Evolutionary conservation across 1,140 invertebrate genomes (phyloP), one percentile per base, ranked within the genome.

Genomic region (Heliconius hermathena): DNA sequence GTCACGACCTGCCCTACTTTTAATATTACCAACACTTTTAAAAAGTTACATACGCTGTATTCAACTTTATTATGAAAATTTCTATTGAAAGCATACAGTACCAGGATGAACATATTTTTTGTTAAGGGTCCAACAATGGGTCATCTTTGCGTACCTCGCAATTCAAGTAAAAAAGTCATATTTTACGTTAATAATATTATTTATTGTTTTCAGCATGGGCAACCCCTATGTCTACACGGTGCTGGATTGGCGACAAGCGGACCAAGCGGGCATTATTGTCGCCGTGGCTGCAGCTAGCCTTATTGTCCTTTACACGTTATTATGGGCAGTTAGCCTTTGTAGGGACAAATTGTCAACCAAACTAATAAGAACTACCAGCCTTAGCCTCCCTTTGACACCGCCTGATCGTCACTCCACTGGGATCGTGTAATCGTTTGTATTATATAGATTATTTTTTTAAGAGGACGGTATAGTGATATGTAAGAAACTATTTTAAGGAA

Each of bases 211-310:
- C 88, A 96, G 96, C 80, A 85, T 94, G 11, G 96, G 96, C 0
- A 90, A 95, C 16, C 95, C 94, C 0, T 97, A 95, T 82, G 97
- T 97, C 54, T 97, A 97, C 85, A 94, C 95, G 78, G 94, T 97
- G 2, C 87, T 97, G 11, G 95, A 97, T 85, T 97, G 97, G 97
- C 87, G 94, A 33, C 93, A 96, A 57, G 49, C 84, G 0, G 95
- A 95, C 0, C 79, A 86, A 1, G 89, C 84, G 20, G 93, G 96
- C 0, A 79, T 95, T 0, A 73, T 96, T 2, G 93, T 96, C 0
- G 95, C 95, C 5, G 22, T 95, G 0, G 95, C 95, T 1, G 95
- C 96, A 11, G 85, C 95, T 0, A 84, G 95, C 0, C 95, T 97
- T 2, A 86, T 96, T 22, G 36, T 84, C 0, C 66, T 93, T 1